Evolutionary conservation across 2,888 invertebrate species (phyloP), one percentile per base, ranked within the genome.

Genomic region (Teleogryllus oceanicus): DNA sequence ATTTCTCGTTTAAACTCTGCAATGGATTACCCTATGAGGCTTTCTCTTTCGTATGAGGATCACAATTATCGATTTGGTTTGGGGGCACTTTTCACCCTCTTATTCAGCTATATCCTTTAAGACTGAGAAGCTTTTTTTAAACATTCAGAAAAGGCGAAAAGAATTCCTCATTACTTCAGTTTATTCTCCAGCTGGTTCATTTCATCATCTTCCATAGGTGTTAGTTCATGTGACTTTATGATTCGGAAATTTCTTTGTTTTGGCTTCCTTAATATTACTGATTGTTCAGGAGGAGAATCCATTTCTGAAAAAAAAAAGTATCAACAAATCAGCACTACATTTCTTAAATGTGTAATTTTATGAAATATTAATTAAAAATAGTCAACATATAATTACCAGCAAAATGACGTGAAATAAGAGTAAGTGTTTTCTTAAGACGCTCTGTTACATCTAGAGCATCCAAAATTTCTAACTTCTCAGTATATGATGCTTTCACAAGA

Each of bases 361-460:
- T 37, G 37, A 37, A 37, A 37, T 37, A 24, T 24, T 24, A 37
- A 37, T 8, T 37, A 37, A 37, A 37, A 37, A 37, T 37, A 8
- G 5, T 37, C 8, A 1, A 8, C 8, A 37, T 37, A 37, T 37
- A 37, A 37, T 37, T 51, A 75, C 83, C 82, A 78, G 83, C 81
- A 62, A 82, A 87, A 82, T 88, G 88, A 77, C 88, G 84, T 82
- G 87, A 85, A 18, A 89, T 83, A 20, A 89, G 84, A 10, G 88
- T 88, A 21, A 88, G 83, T 2, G 87, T 87, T 82, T 87, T 88
- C 82, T 86, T 86, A 83, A 88, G 87, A 76, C 89, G 84, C 80
- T 89, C 87, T 11, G 85, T 84, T 20, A 88, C 83, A 83, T 88
- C 87, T 21, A 89, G 84, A 21, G 88, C 87, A 84, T 88, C 88